Percentiles rank a stretch among this genome's conserved stretches.
Conservation (phyloP, 2,797 vertebrate genomes). For the Gymnoscopelus braueri region DNA sequence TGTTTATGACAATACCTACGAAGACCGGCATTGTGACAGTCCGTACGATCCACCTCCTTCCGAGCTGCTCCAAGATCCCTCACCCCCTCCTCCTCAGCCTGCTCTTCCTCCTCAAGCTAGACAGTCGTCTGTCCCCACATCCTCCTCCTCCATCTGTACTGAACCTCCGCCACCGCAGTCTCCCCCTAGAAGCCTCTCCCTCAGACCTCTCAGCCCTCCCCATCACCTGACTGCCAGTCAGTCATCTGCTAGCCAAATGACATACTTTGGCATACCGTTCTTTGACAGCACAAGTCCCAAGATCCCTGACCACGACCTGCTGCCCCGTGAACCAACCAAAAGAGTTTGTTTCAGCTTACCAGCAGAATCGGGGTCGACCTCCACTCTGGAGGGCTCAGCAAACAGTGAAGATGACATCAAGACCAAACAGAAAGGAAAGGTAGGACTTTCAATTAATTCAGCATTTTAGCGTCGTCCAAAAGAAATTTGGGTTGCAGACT, state of each 20-base stretch:
- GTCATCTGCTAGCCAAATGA: conserved; percentile 37
- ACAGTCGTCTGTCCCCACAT: too few species aligned
- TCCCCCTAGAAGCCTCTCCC: conserved; percentile 65
- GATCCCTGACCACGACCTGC: conserved; percentile 79
- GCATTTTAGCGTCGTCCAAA: too few species aligned
- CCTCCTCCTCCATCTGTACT: too few species aligned
- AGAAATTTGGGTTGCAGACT: too few species aligned
- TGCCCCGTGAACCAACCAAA: conserved; percentile 88
- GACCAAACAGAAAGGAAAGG: conserved; percentile 81
- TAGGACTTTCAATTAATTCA: conserved; percentile 39
- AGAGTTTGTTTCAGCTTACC: too few species aligned
- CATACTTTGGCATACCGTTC: conserved; percentile 81
- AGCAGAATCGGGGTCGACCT: too few species aligned
- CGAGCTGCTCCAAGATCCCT: conserved; percentile 27
- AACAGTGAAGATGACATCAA: conserved; percentile 75
- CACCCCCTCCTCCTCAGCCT: conserved; percentile 8
- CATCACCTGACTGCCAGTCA: not conserved
- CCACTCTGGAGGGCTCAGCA: not conserved
- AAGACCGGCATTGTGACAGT: conserved; percentile 47
- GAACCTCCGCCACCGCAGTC: conserved; percentile 4
- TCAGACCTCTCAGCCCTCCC: conserved; percentile 20
- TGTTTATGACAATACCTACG: conserved; percentile 59
- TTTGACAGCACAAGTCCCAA: conserved; percentile 78
- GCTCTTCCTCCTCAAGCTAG: not conserved
- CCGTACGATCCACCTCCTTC: conserved; percentile 8